Conservation (phyloP, 2,797 vertebrate species). For the Premnoplex brunnescens region DNA sequence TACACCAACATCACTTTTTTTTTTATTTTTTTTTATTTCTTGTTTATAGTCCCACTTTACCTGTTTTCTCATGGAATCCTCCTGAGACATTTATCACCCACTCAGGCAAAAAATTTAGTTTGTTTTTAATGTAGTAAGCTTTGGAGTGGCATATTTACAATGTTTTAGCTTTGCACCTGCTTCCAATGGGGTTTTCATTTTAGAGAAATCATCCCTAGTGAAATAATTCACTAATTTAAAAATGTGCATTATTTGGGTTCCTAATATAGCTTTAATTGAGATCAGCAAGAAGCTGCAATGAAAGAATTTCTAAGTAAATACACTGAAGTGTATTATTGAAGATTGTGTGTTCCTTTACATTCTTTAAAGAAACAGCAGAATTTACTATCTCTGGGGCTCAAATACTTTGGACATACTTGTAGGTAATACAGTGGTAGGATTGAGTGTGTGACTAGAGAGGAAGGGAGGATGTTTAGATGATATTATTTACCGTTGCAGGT, state of each 20-base stretch:
- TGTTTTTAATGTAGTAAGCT: neutral
- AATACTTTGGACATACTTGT: neutral
- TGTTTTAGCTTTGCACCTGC: neutral
- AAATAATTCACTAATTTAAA: neutral
- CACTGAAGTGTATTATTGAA: neutral
- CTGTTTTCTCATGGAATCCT: neutral
- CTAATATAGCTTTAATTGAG: neutral
- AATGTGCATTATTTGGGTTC: neutral
- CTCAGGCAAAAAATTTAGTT: neutral
- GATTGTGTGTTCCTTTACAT: neutral
- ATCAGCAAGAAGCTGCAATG: neutral
- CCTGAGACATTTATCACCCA: neutral
- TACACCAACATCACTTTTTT: neutral
- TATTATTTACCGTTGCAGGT: neutral
- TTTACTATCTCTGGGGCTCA: neutral
- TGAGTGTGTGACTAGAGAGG: neutral
- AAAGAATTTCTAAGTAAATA: neutral
- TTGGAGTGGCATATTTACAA: neutral
- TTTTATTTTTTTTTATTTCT: neutral
- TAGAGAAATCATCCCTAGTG: neutral
- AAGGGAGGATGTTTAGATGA: neutral
- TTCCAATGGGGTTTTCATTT: neutral
- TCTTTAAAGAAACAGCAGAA: neutral
- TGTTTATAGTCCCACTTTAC: neutral
- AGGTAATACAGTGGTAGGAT: neutral